Conservation (phyloP, 2,888 invertebrate genomes). For the Acrocyrtus sp. region DNA sequence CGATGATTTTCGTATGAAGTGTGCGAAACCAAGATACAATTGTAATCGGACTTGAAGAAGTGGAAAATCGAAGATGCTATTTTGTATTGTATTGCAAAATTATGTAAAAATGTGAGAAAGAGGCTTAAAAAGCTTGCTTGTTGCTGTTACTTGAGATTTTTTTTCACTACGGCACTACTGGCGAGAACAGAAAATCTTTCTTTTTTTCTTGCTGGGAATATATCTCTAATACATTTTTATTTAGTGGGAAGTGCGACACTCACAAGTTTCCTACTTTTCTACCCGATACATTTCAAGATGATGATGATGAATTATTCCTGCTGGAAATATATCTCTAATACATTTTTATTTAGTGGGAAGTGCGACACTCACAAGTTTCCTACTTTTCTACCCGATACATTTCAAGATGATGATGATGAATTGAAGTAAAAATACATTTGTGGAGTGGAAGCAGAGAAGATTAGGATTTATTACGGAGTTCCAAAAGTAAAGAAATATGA, state of each 20-base stretch:
- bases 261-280: neutral
- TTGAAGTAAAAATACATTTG: constrained; percentile 2
- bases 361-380: neutral
- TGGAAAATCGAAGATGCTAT: neutral
- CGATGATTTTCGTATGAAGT: neutral
- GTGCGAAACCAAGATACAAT: constrained; percentile 41
- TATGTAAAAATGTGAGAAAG: constrained; percentile 5
- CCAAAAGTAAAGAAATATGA: neutral
- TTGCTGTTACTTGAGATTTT: constrained; percentile 1
- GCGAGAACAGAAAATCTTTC: neutral
- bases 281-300: no score
- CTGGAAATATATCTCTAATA: neutral
- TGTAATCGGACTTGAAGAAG: constrained; percentile 7
- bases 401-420: constrained; percentile 10
- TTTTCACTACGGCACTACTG: neutral
- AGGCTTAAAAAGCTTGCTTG: neutral
- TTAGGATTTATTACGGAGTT: constrained; percentile 25
- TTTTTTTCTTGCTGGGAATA: neutral
- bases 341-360: neutral
- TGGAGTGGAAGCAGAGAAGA: neutral
- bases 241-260: neutral
- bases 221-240: neutral
- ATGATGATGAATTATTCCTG: constrained; percentile 3
- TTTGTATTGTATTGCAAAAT: constrained; percentile 17
- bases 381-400: no score